Conservation (phyloP, 2,113 vertebrate species). For the Myotis davidii region DNA sequence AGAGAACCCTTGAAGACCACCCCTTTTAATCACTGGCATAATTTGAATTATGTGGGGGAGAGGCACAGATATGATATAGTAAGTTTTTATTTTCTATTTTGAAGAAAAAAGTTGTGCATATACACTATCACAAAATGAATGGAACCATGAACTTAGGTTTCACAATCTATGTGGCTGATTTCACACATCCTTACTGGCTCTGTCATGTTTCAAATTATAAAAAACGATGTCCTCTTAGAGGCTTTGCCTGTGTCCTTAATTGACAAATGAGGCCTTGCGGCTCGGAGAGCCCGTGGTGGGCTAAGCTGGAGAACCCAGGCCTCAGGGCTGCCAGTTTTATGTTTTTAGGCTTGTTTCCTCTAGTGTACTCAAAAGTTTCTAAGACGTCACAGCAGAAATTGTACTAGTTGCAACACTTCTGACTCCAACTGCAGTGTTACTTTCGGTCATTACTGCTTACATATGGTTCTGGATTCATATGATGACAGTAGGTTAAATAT, state of each 20-base stretch:
- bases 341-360: background rate
- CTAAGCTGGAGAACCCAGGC: background rate
- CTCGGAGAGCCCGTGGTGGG: background rate
- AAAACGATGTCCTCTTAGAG: conserved; percentile 1
- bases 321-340: background rate
- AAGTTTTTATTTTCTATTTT: background rate
- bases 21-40: background rate
- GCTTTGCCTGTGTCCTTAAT: background rate
- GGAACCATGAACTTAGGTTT: background rate
- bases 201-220: background rate
- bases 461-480: background rate
- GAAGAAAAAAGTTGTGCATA: background rate
- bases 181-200: background rate
- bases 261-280: no score
- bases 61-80: background rate
- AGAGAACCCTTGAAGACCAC: background rate
- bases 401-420: background rate
- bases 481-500: background rate
- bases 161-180: background rate
- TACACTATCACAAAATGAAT: background rate
- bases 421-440: background rate
- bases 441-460: background rate
- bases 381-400: background rate
- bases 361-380: background rate
- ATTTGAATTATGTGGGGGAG: background rate